Evolutionary conservation across 2,888 invertebrate species (phyloP), one percentile per base, ranked within the genome.

Genomic region (Plebejus argus): DNA sequence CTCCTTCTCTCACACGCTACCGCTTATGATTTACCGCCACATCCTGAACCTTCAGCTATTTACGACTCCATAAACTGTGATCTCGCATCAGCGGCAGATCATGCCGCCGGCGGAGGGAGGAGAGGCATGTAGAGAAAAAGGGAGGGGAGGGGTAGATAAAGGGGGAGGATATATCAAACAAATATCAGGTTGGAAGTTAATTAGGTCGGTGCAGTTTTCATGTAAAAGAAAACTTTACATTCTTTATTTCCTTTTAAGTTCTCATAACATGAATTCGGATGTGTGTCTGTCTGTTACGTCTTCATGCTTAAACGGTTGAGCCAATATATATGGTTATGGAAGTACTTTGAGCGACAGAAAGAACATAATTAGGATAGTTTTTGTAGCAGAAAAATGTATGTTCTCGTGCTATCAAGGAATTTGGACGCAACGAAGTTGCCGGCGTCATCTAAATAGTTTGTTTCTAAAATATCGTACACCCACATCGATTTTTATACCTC

Each of bases 31-130:
- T 66, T 20, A 18, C 28, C 1, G 6, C 66, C 61, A 61, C 23
- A 81, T 86, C 85, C 79, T 84, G 85, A 86, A 86, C 84, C 83
- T 76, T 82, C 87, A 80, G 81, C 82, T 84, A 86, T 87, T 88
- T 86, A 88, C 84, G 84, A 86, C 79, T 82, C 83, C 81, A 84
- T 84, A 82, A 84, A 84, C 81, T 81, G 80, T 79, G 81, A 83
- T 85, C 85, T 83, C 82, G 82, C 81, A 81, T 81, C 80, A 82
- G 78, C 81, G 82, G 81, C 84, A 83, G 53, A 56, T 77, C 72
- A 77, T 45, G 56, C 28, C 58, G 39, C 66, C 28, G 28, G 66
- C 66, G 15, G n/a, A 61, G 23, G 15, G 66, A 6, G 23, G 6
- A 12, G 23, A 12, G 61, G n/a, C 12, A 23, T 12, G 58, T 3